phyloP scores from a whole-genome alignment of 2,888 invertebrate species.

The Phrixothrix hirtus region DNA sequence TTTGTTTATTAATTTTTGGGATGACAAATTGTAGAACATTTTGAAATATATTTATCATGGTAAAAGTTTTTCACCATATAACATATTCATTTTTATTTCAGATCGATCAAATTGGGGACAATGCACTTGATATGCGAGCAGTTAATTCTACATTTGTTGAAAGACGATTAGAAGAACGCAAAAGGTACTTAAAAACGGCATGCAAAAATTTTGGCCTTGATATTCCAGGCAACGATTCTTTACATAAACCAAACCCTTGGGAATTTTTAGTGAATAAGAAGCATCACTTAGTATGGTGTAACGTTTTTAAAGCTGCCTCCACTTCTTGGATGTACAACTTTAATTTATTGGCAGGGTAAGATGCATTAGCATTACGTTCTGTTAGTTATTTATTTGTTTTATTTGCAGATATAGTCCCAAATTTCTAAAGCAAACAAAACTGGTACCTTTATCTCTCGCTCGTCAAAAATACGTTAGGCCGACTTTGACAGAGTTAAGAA shows the following conservation, averaged over 20 bases:
- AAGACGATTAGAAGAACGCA: constrained; percentile 62
- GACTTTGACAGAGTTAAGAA: constrained; percentile 68
- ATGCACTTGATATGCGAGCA: constrained; percentile 48
- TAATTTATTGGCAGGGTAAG: constrained; percentile 77
- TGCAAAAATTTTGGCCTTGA: constrained; percentile 67
- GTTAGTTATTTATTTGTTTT: no score
- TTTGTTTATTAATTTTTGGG: no score
- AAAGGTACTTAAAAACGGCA: constrained; percentile 62
- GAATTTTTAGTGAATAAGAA: constrained; percentile 81
- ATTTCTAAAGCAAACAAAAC: constrained; percentile 75
- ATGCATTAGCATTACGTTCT: no score
- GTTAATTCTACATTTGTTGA: constrained; percentile 59
- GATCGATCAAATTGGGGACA: constrained; percentile 50
- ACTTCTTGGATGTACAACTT: constrained; percentile 93
- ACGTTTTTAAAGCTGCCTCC: constrained; percentile 83
- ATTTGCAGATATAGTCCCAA: constrained; percentile 68
- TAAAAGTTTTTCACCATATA: background rate
- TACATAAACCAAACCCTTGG: constrained; percentile 79
- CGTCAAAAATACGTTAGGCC: constrained; percentile 80
- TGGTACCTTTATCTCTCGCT: constrained; percentile 77
- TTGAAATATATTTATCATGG: no score
- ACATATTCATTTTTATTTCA: constrained; percentile 32
- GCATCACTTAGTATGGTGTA: constrained; percentile 83
- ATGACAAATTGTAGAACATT: no score
- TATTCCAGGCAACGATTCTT: constrained; percentile 61